phyloP scores from a whole-genome alignment of 2,888 invertebrate species.

The Lacanobia oleracea region DNA sequence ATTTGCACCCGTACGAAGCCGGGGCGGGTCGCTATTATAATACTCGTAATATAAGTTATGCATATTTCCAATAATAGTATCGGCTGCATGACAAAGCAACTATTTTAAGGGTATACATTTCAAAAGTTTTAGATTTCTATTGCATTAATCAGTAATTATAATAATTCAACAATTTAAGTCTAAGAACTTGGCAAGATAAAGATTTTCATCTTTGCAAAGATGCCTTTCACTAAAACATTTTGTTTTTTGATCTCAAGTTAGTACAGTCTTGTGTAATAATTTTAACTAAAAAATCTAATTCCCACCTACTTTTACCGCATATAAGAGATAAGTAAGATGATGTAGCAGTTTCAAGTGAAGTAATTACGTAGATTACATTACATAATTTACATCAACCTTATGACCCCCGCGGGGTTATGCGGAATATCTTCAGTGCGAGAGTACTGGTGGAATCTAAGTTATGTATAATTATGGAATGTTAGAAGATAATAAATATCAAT shows the following conservation, averaged over 20 bases:
- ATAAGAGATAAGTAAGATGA: slow-evolving; percentile 31
- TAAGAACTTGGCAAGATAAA: slow-evolving; percentile 32
- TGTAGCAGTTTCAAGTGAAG: slow-evolving; percentile 3
- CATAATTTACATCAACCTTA: slow-evolving; percentile 13
- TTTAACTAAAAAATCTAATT: slow-evolving; percentile 11
- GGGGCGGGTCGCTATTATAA: too few relatives aligned
- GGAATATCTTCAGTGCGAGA: slow-evolving; percentile 11
- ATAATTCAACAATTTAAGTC: not conserved
- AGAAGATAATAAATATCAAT: too few relatives aligned
- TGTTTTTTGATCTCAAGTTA: slow-evolving; percentile 13
- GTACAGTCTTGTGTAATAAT: slow-evolving; percentile 39
- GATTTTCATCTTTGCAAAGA: not conserved
- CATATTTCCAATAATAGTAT: too few relatives aligned
- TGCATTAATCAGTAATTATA: too few relatives aligned
- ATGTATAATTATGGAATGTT: too few relatives aligned
- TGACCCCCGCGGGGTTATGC: slow-evolving; percentile 8
- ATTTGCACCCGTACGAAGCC: too few relatives aligned
- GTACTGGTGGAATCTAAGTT: not conserved
- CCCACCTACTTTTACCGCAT: slow-evolving; percentile 31
- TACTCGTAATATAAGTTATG: too few relatives aligned
- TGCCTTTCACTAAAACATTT: slow-evolving; percentile 46
- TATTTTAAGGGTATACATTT: too few relatives aligned
- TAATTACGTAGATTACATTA: slow-evolving; percentile 25
- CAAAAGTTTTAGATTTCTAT: too few relatives aligned
- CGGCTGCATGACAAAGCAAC: too few relatives aligned